phyloP scores from a whole-genome alignment of 1,140 invertebrate genomes.

The Diorhabda sublineata region DNA sequence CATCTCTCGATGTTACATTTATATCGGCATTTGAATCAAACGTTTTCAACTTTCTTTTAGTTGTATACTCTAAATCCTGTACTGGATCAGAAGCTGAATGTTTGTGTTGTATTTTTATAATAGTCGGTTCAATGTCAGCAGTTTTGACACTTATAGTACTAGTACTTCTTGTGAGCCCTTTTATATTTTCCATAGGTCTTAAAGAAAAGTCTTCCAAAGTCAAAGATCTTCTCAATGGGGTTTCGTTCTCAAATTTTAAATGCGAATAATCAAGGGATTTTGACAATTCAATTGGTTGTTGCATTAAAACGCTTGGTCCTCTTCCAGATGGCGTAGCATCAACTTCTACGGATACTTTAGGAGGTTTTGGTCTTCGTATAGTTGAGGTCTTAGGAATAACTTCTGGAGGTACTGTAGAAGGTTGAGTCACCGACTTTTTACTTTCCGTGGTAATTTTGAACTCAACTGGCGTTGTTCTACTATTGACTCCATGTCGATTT shows the following conservation, averaged over 20 bases:
- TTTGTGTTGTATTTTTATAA: constrained; percentile 59
- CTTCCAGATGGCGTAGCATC: constrained; percentile 70
- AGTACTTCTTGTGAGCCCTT: constrained; percentile 49
- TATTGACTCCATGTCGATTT: background rate
- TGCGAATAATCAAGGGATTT: constrained; percentile 53
- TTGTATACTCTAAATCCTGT: constrained; percentile 51
- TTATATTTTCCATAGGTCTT: constrained; percentile 31
- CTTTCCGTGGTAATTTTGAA: background rate
- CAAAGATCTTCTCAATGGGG: constrained; percentile 47
- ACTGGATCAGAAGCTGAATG: constrained; percentile 73
- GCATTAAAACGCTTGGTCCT: constrained; percentile 65
- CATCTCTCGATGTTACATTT: constrained; percentile 67
- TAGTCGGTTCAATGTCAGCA: constrained; percentile 29
- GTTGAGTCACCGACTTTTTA: constrained; percentile 30
- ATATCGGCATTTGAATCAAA: constrained; percentile 58
- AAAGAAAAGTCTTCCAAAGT: constrained; percentile 47
- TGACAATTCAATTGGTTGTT: constrained; percentile 68
- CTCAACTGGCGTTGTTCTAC: background rate
- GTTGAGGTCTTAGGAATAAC: constrained; percentile 31
- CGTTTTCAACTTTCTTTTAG: constrained; percentile 42
- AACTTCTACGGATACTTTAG: constrained; percentile 68
- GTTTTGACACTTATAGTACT: constrained; percentile 48
- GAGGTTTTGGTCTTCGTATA: constrained; percentile 34
- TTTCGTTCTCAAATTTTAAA: constrained; percentile 30
- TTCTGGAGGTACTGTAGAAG: constrained; percentile 14